Percentiles rank a stretch among this genome's conserved stretches.
These are phyloP conservation scores for Natrix natrix DNA, from an alignment of 2,797 vertebrate genomes.

Conservation along the genomic window DNA sequence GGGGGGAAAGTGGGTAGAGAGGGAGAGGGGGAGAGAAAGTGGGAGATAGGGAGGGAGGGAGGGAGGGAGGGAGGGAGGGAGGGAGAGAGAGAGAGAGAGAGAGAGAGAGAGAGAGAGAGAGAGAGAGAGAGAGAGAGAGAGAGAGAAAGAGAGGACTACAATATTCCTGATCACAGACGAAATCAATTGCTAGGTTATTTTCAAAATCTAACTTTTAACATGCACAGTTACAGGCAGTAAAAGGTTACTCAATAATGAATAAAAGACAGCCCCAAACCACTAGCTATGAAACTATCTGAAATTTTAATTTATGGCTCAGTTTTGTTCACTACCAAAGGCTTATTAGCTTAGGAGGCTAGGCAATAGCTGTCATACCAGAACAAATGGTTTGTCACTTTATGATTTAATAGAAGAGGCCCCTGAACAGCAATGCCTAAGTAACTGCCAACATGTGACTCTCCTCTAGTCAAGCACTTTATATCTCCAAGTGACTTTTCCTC, in stretches of 20 bases:
- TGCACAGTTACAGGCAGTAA: not conserved
- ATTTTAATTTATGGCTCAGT: slow-evolving; percentile 41
- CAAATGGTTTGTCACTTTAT: slow-evolving; percentile 61
- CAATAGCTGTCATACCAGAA: slow-evolving; percentile 36
- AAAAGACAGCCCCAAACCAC: slow-evolving; percentile 43
- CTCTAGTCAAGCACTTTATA: slow-evolving; percentile 68
- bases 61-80: too few relatives aligned
- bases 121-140: too few relatives aligned
- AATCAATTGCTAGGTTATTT: not conserved
- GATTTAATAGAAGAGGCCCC: slow-evolving; percentile 69
- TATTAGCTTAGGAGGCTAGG: slow-evolving; percentile 56
- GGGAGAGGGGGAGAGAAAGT: too few relatives aligned
- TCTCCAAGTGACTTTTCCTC: slow-evolving; percentile 64
- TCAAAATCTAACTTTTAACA: slow-evolving; percentile 29
- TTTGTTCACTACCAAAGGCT: slow-evolving; percentile 50
- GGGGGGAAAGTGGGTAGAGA: rapidly evolving
- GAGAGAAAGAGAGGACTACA: not conserved
- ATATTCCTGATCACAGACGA: not conserved
- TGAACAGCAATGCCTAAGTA: slow-evolving; percentile 50
- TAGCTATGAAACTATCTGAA: slow-evolving; percentile 43
- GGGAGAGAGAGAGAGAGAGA: too few relatives aligned
- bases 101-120: too few relatives aligned
- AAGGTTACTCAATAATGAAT: slow-evolving; percentile 32
- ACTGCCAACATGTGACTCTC: slow-evolving; percentile 66
- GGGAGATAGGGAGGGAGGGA: rapidly evolving